Conservation (phyloP, 2,888 invertebrate genomes). For the Napeogenes sylphis region DNA sequence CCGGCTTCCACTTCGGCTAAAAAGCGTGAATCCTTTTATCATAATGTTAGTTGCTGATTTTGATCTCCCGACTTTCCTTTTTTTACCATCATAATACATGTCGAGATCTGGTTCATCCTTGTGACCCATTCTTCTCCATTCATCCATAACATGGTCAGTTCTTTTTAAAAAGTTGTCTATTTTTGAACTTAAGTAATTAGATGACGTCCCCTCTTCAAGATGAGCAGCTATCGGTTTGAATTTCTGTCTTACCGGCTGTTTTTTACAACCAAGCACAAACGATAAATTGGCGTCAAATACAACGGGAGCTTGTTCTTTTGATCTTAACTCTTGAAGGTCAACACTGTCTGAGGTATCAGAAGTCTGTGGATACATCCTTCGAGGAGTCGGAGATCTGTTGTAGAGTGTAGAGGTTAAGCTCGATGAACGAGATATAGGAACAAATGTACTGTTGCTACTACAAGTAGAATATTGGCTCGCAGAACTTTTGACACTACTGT, state of each 20-base stretch:
- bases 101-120: conserved; percentile 70
- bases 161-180: conserved; percentile 88
- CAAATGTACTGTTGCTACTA: conserved; percentile 66
- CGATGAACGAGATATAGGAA: conserved; percentile 64
- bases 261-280: conserved; percentile 86
- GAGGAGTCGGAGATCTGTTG: conserved; percentile 75
- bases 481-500: conserved; percentile 62
- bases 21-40: conserved; percentile 88
- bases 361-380: conserved; percentile 83
- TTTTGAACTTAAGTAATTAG: conserved; percentile 84
- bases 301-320: conserved; percentile 86
- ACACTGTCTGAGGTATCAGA: conserved; percentile 66
- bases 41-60: conserved; percentile 88
- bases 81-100: conserved; percentile 54
- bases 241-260: conserved; percentile 82
- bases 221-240: conserved; percentile 86
- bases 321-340: conserved; percentile 78
- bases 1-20: conserved; percentile 73
- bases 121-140: conserved; percentile 86
- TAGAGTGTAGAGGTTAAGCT: conserved; percentile 63
- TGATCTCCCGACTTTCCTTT: conserved; percentile 77
- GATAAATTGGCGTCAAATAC: conserved; percentile 89
- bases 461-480: conserved; percentile 70
- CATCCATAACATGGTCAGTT: conserved; percentile 93
- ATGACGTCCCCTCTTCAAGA: conserved; percentile 85